These are phyloP conservation scores for Habrosyne pyritoides DNA, from an alignment of 2,888 invertebrate genomes.

Conservation along the genomic window DNA sequence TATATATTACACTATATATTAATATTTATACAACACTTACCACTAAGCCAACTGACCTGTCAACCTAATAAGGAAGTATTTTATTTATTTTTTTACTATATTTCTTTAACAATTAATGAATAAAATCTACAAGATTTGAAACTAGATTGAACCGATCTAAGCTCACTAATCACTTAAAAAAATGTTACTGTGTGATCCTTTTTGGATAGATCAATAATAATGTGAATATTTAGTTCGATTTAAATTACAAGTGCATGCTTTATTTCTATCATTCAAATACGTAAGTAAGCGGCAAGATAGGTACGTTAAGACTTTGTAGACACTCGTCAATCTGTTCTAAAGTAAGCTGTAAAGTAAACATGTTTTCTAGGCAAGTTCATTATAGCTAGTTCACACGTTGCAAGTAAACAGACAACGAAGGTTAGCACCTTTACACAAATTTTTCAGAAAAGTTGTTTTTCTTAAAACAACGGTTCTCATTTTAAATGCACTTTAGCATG, in stretches of 20 bases:
- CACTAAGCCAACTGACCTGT: no score
- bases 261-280: background rate
- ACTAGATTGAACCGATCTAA: no score
- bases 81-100: no score
- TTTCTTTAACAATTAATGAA: no score
- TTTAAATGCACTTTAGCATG: slow-evolving; percentile 73
- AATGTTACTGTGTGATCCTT: no score
- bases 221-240: no score
- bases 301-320: background rate
- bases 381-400: background rate
- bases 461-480: slow-evolving; percentile 62
- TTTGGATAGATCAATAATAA: no score
- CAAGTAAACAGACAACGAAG: slow-evolving; percentile 10
- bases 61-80: no score
- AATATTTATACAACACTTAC: no score
- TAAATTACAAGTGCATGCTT: background rate
- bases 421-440: slow-evolving; percentile 34
- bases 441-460: slow-evolving; percentile 55
- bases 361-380: background rate
- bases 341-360: background rate
- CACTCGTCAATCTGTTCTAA: background rate
- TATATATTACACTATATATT: no score
- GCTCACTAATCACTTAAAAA: no score
- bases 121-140: no score
- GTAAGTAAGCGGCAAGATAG: background rate